Evolutionary conservation across 2,888 invertebrate genomes (phyloP).

Genomic region (Drosophila dives): DNA sequence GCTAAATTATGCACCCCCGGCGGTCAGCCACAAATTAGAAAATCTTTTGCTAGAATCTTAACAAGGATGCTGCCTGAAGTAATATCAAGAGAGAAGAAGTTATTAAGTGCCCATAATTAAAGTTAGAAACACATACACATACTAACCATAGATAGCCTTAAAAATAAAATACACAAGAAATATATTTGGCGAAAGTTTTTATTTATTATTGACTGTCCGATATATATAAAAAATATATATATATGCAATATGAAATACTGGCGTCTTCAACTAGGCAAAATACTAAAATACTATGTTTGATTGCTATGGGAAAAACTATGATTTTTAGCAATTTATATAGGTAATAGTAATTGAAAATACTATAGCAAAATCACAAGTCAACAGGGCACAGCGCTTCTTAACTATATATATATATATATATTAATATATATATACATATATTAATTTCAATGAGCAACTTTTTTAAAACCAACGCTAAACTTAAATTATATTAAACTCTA

Average conservation of each 20-base stretch:
- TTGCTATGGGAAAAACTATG: constrained; percentile 57
- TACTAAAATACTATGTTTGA: constrained; percentile 50
- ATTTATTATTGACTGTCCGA: constrained; percentile 60
- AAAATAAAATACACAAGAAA: constrained; percentile 3
- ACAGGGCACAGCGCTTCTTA: constrained; percentile 81
- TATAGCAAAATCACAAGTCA: constrained; percentile 66
- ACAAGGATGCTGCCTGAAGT: constrained; percentile 26
- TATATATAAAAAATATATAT: constrained; percentile 3
- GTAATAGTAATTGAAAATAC: constrained; percentile 27
- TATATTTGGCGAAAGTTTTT: constrained; percentile 20
- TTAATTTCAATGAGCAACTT: constrained; percentile 69
- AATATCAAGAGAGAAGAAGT: constrained; percentile 34
- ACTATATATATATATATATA: constrained; percentile 48
- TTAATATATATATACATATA: constrained; percentile 37
- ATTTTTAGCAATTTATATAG: constrained; percentile 72
- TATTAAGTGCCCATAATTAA: constrained; percentile 68
- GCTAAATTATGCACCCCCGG: constrained; percentile 31
- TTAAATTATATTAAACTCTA: constrained; percentile 53
- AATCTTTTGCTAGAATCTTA: constrained; percentile 29
- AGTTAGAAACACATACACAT: constrained; percentile 31
- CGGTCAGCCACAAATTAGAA: constrained; percentile 49
- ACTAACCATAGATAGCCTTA: constrained; percentile 45
- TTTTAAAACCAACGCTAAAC: constrained; percentile 72
- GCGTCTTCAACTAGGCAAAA: constrained; percentile 68
- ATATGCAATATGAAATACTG: constrained; percentile 52